Evolutionary conservation across 2,888 invertebrate species (phyloP), one percentile per base, ranked within the genome.

Genomic region (Agrypnus murinus): DNA sequence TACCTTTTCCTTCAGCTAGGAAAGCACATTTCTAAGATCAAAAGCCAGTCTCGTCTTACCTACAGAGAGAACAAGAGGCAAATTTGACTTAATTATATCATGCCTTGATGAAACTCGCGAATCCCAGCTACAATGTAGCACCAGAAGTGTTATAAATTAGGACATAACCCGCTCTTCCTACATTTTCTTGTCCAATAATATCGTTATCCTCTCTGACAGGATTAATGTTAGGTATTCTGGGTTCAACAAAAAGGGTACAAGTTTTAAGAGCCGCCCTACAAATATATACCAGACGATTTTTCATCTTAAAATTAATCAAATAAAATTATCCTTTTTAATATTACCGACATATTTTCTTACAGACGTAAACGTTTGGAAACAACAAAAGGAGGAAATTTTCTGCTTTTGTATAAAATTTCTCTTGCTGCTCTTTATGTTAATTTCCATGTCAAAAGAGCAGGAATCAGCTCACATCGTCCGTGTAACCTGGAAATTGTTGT

Each of bases 81-180:
- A 67, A 67, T 60, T 59, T 60, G 40, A 60, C 60, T 59, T 67
- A 67, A 67, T 67, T 67, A 67, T 53, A 60, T 60, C 53, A 36
- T 34, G 38, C 40, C 50, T 14, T 67, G 50, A 67, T 60, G 60
- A 67, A 67, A 59, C 48, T 67, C 60, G 40, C 50, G 46, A 60
- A 67, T 67, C 59, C 46, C 38, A 31, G 60, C 32, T 67, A 48
- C 57, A 67, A 50, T 60, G 53, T 67, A 60, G 55, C 55, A 46
- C 53, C 40, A 43, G 48, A 57, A 43, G 45, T 55, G 65, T 65
- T 65, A 48, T 58, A 58, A 65, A 65, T 65, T 65, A 57, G 45
- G 57, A 57, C 53, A 64, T 53, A 64, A 64, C 64, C 64, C 50
- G 53, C 64, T 64, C 40, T 58, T 58, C 53, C 53, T 50, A 53